Evolutionary conservation across 1,140 invertebrate genomes (phyloP).

Genomic region (Calliphora vicina): DNA sequence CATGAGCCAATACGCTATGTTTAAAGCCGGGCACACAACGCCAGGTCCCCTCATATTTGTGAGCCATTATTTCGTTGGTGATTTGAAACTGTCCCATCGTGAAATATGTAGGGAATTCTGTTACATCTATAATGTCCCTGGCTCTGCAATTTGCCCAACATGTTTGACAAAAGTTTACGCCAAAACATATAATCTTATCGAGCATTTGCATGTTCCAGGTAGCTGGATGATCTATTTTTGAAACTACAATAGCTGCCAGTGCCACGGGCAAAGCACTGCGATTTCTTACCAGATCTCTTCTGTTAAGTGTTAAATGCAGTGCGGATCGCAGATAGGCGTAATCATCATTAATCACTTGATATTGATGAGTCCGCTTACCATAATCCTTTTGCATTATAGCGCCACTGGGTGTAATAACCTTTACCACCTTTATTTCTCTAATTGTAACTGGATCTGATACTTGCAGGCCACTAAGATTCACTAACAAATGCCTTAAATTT

Average conservation of each 20-base stretch:
- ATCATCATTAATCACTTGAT: slow-evolving; percentile 45
- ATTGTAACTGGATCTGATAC: slow-evolving; percentile 43
- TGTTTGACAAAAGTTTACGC: slow-evolving; percentile 50
- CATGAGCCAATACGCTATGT: slow-evolving; percentile 43
- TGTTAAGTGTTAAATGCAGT: slow-evolving; percentile 47
- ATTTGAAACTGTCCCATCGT: slow-evolving; percentile 51
- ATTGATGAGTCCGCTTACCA: slow-evolving; percentile 41
- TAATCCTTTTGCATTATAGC: slow-evolving; percentile 43
- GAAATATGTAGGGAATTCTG: slow-evolving; percentile 49
- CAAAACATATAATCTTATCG: slow-evolving; percentile 53
- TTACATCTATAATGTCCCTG: slow-evolving; percentile 41
- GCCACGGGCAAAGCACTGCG: slow-evolving; percentile 51
- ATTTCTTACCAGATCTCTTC: slow-evolving; percentile 41
- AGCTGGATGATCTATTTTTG: slow-evolving; percentile 55
- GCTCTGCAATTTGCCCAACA: slow-evolving; percentile 45
- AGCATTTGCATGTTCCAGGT: slow-evolving; percentile 50
- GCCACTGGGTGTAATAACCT: slow-evolving; percentile 49
- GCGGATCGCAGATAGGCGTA: slow-evolving; percentile 52
- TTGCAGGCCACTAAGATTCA: slow-evolving; percentile 41
- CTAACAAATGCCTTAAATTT: slow-evolving; percentile 48
- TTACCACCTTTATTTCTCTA: slow-evolving; percentile 51
- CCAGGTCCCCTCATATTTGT: slow-evolving; percentile 46
- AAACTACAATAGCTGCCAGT: slow-evolving; percentile 50
- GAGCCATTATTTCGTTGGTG: slow-evolving; percentile 41
- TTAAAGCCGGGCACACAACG: slow-evolving; percentile 51